Conservation (phyloP, 2,888 invertebrate genomes). For the Teleiodes luculella region DNA sequence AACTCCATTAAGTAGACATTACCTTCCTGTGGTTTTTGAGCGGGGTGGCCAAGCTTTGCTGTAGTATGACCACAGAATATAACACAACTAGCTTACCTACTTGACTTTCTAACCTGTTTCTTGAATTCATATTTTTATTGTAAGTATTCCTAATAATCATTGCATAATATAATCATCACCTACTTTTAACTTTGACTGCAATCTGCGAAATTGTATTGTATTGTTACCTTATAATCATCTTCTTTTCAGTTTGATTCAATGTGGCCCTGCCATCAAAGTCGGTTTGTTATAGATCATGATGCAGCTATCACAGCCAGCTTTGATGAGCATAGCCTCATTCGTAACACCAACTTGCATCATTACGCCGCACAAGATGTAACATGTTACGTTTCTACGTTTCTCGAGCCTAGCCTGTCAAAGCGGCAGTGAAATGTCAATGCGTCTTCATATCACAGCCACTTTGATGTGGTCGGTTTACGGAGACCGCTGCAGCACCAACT, state of each 20-base stretch:
- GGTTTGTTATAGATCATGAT: conserved; percentile 87
- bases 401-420: conserved; percentile 88
- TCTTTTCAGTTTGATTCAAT: conserved; percentile 34
- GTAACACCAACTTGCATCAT: conserved; percentile 26
- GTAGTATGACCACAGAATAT: too few relatives aligned
- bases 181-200: too few relatives aligned
- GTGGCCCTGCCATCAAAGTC: conserved; percentile 86
- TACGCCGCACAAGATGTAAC: not conserved
- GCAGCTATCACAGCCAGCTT: conserved; percentile 96
- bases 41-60: too few relatives aligned
- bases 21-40: too few relatives aligned
- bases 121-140: too few relatives aligned
- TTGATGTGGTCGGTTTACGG: conserved; percentile 91
- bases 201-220: not conserved
- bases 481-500: conserved; percentile 32
- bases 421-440: conserved; percentile 88
- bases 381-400: conserved; percentile 38
- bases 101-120: too few relatives aligned
- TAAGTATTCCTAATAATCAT: too few relatives aligned
- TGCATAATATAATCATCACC: too few relatives aligned
- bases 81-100: too few relatives aligned
- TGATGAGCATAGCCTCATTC: conserved; percentile 90
- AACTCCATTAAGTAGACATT: too few relatives aligned
- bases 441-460: conserved; percentile 97
- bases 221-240: not conserved